phyloP scores from a whole-genome alignment of 2,888 invertebrate species.

The Sisyra nigra region DNA sequence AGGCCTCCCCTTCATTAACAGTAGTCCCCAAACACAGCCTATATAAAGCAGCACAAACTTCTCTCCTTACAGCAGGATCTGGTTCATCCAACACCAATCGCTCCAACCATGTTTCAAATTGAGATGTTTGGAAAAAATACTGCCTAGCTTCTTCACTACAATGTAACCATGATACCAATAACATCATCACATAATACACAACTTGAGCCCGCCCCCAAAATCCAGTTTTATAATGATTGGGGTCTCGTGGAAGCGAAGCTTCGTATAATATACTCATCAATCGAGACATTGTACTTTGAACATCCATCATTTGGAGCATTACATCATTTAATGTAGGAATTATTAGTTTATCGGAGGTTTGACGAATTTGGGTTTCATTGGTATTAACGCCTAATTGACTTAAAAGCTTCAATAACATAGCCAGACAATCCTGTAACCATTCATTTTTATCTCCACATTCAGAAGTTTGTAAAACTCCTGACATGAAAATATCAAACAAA shows the following conservation, averaged over 20 bases:
- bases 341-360: slow-evolving; percentile 41
- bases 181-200: slow-evolving; percentile 81
- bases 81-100: slow-evolving; percentile 80
- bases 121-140: slow-evolving; percentile 55
- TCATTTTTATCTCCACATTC: slow-evolving; percentile 63
- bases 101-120: slow-evolving; percentile 68
- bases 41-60: slow-evolving; percentile 87
- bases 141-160: slow-evolving; percentile 66
- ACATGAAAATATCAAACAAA: slow-evolving; percentile 84
- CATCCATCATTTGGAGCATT: slow-evolving; percentile 71
- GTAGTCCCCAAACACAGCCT: slow-evolving; percentile 61
- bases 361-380: slow-evolving; percentile 23
- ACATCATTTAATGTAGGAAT: slow-evolving; percentile 58
- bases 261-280: slow-evolving; percentile 78
- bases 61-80: slow-evolving; percentile 78
- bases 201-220: slow-evolving; percentile 88
- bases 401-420: slow-evolving; percentile 67
- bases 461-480: slow-evolving; percentile 55
- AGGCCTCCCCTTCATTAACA: slow-evolving; percentile 25
- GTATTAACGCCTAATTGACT: slow-evolving; percentile 70
- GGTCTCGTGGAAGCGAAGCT: slow-evolving; percentile 63
- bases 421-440: slow-evolving; percentile 91
- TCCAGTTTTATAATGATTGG: slow-evolving; percentile 77
- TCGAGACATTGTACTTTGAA: slow-evolving; percentile 66
- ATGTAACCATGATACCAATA: slow-evolving; percentile 86